Evolutionary conservation across 2,888 invertebrate genomes (phyloP).

Genomic region (Gymnocheta viridis): DNA sequence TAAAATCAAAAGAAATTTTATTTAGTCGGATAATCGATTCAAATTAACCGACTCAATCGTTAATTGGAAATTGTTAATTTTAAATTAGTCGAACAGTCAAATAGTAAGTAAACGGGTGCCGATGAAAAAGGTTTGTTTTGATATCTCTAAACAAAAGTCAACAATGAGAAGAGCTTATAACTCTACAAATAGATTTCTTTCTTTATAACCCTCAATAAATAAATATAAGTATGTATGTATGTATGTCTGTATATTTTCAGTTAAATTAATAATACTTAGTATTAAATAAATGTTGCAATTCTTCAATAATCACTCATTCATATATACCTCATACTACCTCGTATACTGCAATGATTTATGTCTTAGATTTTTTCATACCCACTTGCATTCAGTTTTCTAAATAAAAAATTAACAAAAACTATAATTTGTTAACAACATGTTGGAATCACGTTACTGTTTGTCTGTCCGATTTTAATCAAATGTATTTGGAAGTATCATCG

Average conservation of each 20-base stretch:
- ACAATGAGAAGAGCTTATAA: background rate
- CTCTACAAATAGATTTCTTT: background rate
- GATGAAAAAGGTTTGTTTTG: too few relatives aligned
- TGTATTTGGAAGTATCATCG: conserved; percentile 66
- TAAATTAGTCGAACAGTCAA: too few relatives aligned
- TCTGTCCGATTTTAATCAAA: conserved; percentile 22
- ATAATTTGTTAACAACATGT: conserved; percentile 50
- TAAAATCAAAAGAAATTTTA: too few relatives aligned
- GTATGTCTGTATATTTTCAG: too few relatives aligned
- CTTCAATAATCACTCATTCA: background rate
- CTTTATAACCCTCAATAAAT: background rate
- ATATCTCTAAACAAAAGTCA: background rate
- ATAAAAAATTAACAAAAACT: background rate
- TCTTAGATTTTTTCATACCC: background rate
- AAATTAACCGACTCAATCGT: too few relatives aligned
- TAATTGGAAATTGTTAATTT: too few relatives aligned
- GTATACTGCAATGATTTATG: conserved; percentile 38
- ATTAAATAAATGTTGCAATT: conserved; percentile 30
- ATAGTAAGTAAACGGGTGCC: too few relatives aligned
- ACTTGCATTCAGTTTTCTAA: conserved; percentile 21
- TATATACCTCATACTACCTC: background rate
- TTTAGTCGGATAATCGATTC: too few relatives aligned
- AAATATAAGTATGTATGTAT: background rate
- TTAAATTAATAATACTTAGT: background rate
- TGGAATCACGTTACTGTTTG: conserved; percentile 39